A percentile compares a stretch with the other conserved stretches of the same genome.
Evolutionary conservation across 2,888 invertebrate genomes (phyloP).

Genomic region (Hypolimnas misippus): DNA sequence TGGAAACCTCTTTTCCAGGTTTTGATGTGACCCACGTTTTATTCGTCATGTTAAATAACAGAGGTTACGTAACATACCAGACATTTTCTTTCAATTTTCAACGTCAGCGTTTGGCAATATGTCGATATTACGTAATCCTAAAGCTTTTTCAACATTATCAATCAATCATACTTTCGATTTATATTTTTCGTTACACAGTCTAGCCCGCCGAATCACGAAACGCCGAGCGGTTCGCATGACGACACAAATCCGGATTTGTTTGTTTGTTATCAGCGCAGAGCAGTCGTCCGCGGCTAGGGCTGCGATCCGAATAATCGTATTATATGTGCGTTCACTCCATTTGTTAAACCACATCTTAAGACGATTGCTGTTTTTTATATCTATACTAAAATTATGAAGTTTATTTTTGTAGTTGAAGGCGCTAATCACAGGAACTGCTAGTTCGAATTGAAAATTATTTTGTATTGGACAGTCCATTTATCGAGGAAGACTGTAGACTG

Average conservation of each 20-base stretch:
- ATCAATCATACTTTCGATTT: constrained; percentile 11
- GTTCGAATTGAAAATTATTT: no score
- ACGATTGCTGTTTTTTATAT: constrained; percentile 24
- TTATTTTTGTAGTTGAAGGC: no score
- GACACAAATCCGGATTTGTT: constrained; percentile 83
- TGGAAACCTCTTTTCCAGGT: no score
- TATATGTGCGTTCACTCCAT: constrained; percentile 69
- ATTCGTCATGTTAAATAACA: no score
- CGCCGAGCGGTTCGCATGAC: constrained; percentile 66
- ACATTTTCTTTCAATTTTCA: neutral
- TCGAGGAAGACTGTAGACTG: no score
- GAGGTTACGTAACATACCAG: no score
- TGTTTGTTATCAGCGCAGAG: constrained; percentile 82
- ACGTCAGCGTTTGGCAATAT: neutral
- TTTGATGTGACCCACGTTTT: no score
- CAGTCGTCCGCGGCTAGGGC: constrained; percentile 76
- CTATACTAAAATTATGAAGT: no score
- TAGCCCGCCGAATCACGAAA: constrained; percentile 18
- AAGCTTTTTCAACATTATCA: constrained; percentile 4
- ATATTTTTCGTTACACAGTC: constrained; percentile 7
- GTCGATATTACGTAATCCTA: constrained; percentile 1
- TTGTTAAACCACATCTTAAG: constrained; percentile 48
- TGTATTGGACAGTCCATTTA: no score
- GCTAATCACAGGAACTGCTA: no score
- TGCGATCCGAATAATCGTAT: constrained; percentile 70